Evolutionary conservation across 2,888 invertebrate genomes (phyloP).

Genomic region (Stenichneumon culpator): DNA sequence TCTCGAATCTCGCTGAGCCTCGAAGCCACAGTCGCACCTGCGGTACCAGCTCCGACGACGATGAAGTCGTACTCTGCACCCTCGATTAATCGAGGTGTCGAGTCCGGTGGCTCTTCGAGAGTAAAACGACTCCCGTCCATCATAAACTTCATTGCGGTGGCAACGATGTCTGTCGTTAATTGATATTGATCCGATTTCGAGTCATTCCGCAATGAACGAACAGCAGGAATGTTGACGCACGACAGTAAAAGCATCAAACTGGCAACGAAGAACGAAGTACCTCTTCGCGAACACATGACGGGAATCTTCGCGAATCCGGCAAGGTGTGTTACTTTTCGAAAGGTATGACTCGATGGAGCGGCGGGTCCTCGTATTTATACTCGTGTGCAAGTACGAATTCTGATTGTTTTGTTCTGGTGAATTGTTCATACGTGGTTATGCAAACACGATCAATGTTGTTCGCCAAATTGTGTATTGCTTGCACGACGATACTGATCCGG

Average conservation of each 20-base stretch:
- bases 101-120: slow-evolving; percentile 87
- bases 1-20: slow-evolving; percentile 90
- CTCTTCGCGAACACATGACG: neutral
- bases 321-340: slow-evolving; percentile 32
- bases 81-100: slow-evolving; percentile 80
- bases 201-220: neutral
- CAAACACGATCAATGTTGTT: too few species aligned
- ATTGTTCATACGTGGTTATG: too few species aligned
- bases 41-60: slow-evolving; percentile 92
- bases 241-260: neutral
- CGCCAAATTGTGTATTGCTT: too few species aligned
- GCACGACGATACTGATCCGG: too few species aligned
- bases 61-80: slow-evolving; percentile 91
- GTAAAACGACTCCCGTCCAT: slow-evolving; percentile 86
- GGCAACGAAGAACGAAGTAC: neutral
- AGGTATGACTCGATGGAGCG: slow-evolving; percentile 22
- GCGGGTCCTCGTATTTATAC: slow-evolving; percentile 57
- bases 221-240: neutral
- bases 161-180: slow-evolving; percentile 26
- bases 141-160: slow-evolving; percentile 85
- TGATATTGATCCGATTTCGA: neutral
- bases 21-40: slow-evolving; percentile 92
- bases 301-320: neutral
- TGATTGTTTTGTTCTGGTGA: neutral
- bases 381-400: neutral